These are phyloP conservation scores for Operophtera brumata DNA, from an alignment of 2,888 invertebrate genomes.

Conservation along the genomic window DNA sequence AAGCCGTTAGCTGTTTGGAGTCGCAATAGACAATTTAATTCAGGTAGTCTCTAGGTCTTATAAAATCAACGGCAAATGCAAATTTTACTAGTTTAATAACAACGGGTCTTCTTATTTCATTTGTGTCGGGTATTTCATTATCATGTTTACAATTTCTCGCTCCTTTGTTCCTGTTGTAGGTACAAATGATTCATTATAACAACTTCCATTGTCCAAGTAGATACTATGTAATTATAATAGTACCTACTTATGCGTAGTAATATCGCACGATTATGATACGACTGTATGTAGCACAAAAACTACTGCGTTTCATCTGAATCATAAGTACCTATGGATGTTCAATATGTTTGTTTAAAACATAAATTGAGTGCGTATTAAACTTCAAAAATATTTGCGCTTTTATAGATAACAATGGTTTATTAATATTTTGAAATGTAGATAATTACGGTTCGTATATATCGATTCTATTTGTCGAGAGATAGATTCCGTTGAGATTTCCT, in stretches of 20 bases:
- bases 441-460: not conserved
- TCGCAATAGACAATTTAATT: too few relatives aligned
- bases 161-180: slow-evolving; percentile 15
- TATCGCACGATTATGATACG: slow-evolving; percentile 14
- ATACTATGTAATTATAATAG: slow-evolving; percentile 15
- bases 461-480: not conserved
- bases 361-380: slow-evolving; percentile 1
- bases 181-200: slow-evolving; percentile 12
- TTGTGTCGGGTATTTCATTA: not conserved
- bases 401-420: not conserved
- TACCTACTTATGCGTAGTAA: slow-evolving; percentile 7
- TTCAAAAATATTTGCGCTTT: slow-evolving; percentile 6
- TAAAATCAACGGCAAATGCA: too few relatives aligned
- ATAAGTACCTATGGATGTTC: not conserved
- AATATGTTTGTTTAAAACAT: not conserved
- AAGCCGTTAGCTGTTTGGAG: too few relatives aligned
- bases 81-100: too few relatives aligned
- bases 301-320: not conserved
- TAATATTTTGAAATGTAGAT: slow-evolving; percentile 10
- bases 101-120: too few relatives aligned
- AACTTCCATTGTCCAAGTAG: slow-evolving; percentile 13
- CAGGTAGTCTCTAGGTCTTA: too few relatives aligned
- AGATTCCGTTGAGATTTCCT: slow-evolving; percentile 14
- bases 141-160: slow-evolving; percentile 12
- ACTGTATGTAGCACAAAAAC: not conserved